Percentiles rank a stretch among this genome's conserved stretches.
phyloP scores from a whole-genome alignment of 2,888 invertebrate species.

The Linyphia triangularis region DNA sequence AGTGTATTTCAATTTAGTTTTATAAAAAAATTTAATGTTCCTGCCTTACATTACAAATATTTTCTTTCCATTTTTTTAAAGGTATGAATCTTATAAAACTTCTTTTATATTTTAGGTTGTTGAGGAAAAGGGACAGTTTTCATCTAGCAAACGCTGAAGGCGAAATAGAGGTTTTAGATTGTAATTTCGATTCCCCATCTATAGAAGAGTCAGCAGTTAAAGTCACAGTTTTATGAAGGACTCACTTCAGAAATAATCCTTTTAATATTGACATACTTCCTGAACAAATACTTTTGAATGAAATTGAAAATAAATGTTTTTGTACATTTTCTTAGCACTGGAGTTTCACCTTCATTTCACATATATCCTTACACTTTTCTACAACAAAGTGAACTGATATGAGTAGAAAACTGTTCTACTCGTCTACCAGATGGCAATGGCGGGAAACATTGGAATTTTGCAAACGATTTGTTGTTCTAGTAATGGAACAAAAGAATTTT shows the following conservation, averaged over 20 bases:
- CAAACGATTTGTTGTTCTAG: slow-evolving; percentile 8
- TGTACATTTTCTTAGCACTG: slow-evolving; percentile 50
- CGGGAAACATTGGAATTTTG: slow-evolving; percentile 20
- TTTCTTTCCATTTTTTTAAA: no score
- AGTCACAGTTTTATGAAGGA: slow-evolving; percentile 72
- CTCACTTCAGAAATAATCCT: not conserved
- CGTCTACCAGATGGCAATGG: slow-evolving; percentile 42
- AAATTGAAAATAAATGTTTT: slow-evolving; percentile 63
- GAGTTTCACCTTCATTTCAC: slow-evolving; percentile 11
- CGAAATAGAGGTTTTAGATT: slow-evolving; percentile 73
- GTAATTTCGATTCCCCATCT: slow-evolving; percentile 56
- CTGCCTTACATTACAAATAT: no score
- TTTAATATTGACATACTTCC: slow-evolving; percentile 4
- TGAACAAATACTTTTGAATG: slow-evolving; percentile 23
- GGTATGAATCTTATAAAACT: no score
- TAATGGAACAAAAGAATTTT: slow-evolving; percentile 31
- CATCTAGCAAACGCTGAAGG: slow-evolving; percentile 72
- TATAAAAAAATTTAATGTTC: no score
- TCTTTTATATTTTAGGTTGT: slow-evolving; percentile 29
- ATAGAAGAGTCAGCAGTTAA: slow-evolving; percentile 69
- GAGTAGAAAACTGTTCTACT: slow-evolving; percentile 3
- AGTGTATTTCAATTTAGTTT: no score
- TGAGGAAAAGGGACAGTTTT: slow-evolving; percentile 70
- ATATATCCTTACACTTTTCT: not conserved
- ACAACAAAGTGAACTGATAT: slow-evolving; percentile 27